Percentiles rank a stretch among this genome's conserved stretches.
These are phyloP conservation scores for Cryptocephalus moraei DNA, from an alignment of 2,888 invertebrate species.

Conservation along the genomic window DNA sequence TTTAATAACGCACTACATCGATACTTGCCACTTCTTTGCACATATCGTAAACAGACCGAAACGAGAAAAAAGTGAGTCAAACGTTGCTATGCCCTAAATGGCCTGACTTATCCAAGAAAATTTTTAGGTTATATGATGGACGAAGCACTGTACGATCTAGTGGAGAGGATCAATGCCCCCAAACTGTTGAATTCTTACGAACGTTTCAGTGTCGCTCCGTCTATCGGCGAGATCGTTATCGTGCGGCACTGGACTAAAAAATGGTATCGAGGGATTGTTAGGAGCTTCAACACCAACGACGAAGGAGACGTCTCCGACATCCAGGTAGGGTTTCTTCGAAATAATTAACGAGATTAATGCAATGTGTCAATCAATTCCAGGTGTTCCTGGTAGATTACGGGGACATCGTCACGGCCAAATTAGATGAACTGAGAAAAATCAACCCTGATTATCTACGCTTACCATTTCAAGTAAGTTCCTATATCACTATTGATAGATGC, in stretches of 20 bases:
- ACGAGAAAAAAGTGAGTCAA: slow-evolving; percentile 10
- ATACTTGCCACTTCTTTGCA: slow-evolving; percentile 18
- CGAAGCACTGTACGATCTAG: slow-evolving; percentile 9
- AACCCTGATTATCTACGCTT: not conserved
- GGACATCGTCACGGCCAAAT: not conserved
- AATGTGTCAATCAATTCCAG: not conserved
- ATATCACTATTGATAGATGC: not conserved
- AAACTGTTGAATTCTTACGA: slow-evolving; percentile 14
- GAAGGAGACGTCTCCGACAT: not conserved
- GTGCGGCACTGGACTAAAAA: slow-evolving; percentile 16
- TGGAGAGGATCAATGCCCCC: slow-evolving; percentile 15
- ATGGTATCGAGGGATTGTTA: slow-evolving; percentile 20
- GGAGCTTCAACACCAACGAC: slow-evolving; percentile 2
- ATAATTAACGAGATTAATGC: not conserved
- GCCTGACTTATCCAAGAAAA: not conserved
- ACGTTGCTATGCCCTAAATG: no score
- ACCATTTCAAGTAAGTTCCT: not conserved
- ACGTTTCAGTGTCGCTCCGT: slow-evolving; percentile 20
- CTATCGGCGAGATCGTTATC: slow-evolving; percentile 23
- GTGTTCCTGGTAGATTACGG: not conserved
- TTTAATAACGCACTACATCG: slow-evolving; percentile 19
- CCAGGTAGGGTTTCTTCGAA: not conserved
- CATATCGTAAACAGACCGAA: slow-evolving; percentile 15
- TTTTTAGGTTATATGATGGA: slow-evolving; percentile 15
- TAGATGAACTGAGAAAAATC: not conserved